A percentile compares a stretch with the other conserved stretches of the same genome.
Evolutionary conservation across 2,888 invertebrate species (phyloP).

Genomic region (Brachynemurus nebulosus): DNA sequence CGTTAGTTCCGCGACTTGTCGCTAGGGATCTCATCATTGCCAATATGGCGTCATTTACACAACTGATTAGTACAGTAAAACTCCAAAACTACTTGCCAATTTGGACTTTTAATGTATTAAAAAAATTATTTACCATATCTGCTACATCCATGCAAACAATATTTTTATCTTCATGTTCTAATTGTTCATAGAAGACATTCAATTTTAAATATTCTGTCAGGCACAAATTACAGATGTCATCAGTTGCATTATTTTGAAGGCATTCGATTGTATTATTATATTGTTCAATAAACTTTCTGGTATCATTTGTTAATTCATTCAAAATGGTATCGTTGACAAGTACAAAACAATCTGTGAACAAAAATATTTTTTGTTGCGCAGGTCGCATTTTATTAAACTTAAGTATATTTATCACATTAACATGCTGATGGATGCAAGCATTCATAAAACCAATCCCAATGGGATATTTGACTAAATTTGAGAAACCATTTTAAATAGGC

Average conservation of each 20-base stretch:
- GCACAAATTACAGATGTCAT: conserved; percentile 39
- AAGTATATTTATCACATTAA: no score
- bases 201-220: conserved; percentile 37
- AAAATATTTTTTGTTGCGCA: no score
- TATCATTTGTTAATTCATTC: conserved; percentile 33
- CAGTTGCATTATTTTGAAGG: neutral
- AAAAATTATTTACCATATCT: conserved; percentile 35
- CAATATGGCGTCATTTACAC: no score
- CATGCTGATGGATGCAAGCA: no score
- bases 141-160: conserved; percentile 54
- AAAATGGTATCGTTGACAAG: conserved; percentile 32
- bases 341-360: conserved; percentile 41
- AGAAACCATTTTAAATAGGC: no score
- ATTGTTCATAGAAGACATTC: conserved; percentile 41
- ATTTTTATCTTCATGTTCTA: conserved; percentile 41
- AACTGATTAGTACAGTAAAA: no score
- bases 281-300: conserved; percentile 34
- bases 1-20: no score
- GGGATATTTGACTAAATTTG: no score
- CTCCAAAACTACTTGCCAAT: no score
- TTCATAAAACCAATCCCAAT: no score
- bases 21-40: no score
- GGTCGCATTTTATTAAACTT: no score
- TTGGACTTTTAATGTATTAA: conserved; percentile 1
- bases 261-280: conserved; percentile 28